These are phyloP conservation scores for Austrofundulus limnaeus DNA, from an alignment of 2,113 vertebrate species.

Conservation along the genomic window DNA sequence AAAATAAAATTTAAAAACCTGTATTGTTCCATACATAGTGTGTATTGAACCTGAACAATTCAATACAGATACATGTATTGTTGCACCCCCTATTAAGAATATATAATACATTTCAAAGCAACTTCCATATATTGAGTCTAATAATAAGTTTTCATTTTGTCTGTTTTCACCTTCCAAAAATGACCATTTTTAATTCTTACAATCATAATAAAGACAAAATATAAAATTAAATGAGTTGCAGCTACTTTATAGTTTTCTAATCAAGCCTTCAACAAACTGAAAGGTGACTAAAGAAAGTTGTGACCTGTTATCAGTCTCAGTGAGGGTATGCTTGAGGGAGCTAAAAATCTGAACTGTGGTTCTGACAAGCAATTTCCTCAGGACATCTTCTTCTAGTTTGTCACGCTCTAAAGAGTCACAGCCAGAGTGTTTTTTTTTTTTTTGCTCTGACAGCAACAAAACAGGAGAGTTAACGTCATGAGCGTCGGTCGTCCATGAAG, in stretches of 20 bases:
- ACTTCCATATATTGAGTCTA: too few species aligned
- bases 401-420: slow-evolving; percentile 36
- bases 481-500: not conserved
- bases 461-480: slow-evolving; percentile 31
- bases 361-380: slow-evolving; percentile 30
- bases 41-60: too few species aligned
- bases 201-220: not conserved
- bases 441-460: slow-evolving; percentile 29
- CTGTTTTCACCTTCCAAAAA: not conserved
- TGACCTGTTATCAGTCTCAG: slow-evolving; percentile 23
- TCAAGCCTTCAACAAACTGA: not conserved
- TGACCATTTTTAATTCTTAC: not conserved
- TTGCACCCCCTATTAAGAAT: too few species aligned
- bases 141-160: too few species aligned
- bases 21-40: too few species aligned
- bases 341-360: slow-evolving; percentile 19
- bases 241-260: not conserved
- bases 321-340: slow-evolving; percentile 22
- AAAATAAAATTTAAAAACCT: too few species aligned
- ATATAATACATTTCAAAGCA: too few species aligned
- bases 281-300: not conserved
- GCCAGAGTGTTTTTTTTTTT: slow-evolving; percentile 18
- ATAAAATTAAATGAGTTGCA: not conserved
- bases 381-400: slow-evolving; percentile 27
- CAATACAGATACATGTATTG: too few species aligned